A percentile compares a stretch with the other conserved stretches of the same genome.
These are phyloP conservation scores for Orientallactaga sibirica DNA, from an alignment of 2,797 vertebrate species.

Conservation along the genomic window DNA sequence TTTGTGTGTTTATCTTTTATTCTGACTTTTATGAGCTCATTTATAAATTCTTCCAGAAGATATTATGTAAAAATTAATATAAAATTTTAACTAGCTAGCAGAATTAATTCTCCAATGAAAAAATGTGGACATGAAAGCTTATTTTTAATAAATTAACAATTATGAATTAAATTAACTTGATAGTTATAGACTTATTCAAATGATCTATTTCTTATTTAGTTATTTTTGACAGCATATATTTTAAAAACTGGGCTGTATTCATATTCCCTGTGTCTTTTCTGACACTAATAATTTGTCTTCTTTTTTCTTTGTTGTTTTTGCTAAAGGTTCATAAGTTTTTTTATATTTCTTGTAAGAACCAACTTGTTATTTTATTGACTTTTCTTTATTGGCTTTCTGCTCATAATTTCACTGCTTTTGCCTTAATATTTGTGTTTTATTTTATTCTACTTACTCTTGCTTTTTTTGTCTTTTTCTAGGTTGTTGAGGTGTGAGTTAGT, in stretches of 20 bases:
- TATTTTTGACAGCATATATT: background rate
- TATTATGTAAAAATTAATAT: background rate
- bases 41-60: background rate
- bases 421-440: background rate
- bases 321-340: background rate
- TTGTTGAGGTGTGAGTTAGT: background rate
- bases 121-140: background rate
- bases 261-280: background rate
- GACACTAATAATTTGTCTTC: background rate
- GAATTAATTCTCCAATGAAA: background rate
- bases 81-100: background rate
- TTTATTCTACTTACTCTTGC: background rate
- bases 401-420: background rate
- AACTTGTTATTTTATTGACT: background rate
- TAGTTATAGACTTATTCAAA: background rate
- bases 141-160: background rate
- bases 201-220: background rate
- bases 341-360: background rate
- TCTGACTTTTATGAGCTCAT: background rate
- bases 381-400: background rate
- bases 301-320: background rate
- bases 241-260: background rate
- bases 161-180: background rate
- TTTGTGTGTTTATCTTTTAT: background rate
- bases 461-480: background rate